Evolutionary conservation across 2,888 invertebrate species (phyloP).

Genomic region (Rotaria macrura): DNA sequence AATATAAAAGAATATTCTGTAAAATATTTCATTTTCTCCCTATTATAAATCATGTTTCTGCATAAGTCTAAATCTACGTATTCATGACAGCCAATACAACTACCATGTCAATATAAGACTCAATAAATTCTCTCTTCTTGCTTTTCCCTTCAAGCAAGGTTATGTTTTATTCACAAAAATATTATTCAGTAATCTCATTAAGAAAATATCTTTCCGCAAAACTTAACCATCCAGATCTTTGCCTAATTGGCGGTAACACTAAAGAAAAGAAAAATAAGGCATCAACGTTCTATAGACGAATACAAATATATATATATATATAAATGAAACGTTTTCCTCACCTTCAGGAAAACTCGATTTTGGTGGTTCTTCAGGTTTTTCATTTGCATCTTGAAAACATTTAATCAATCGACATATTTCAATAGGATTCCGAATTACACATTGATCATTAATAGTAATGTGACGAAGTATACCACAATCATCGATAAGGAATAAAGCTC

Average conservation of each 20-base stretch:
- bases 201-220: background rate
- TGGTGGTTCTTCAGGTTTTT: background rate
- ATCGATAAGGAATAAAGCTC: conserved; percentile 85
- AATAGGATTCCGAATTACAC: conserved; percentile 48
- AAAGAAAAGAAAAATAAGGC: background rate
- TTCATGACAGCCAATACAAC: no score
- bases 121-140: no score
- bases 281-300: no score
- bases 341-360: background rate
- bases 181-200: background rate
- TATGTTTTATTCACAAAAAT: no score
- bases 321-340: background rate
- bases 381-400: background rate
- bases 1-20: no score
- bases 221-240: background rate
- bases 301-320: no score
- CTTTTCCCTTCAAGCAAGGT: no score
- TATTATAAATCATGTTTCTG: no score
- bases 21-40: no score
- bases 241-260: background rate
- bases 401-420: background rate
- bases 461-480: conserved; percentile 73
- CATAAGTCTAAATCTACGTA: no score
- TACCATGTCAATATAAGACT: no score
- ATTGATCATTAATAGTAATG: conserved; percentile 90